Percentiles rank a stretch among this genome's conserved stretches.
These are phyloP conservation scores for Tringa solitaria DNA, from an alignment of 2,113 vertebrate genomes.

Conservation along the genomic window DNA sequence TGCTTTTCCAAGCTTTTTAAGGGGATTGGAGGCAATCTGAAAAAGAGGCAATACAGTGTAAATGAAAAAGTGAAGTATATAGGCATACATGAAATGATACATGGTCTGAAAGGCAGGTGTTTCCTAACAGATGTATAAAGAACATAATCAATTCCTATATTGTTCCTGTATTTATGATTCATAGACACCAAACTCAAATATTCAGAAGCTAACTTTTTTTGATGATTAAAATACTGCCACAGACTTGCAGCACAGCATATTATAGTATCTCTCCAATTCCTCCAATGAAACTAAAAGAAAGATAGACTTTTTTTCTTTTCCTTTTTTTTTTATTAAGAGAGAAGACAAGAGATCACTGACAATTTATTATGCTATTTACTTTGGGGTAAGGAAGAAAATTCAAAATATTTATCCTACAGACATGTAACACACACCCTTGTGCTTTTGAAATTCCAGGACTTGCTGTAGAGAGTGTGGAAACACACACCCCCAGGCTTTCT, in stretches of 20 bases:
- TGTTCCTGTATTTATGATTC: background rate
- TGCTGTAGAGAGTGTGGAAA: background rate
- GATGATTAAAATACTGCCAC: background rate
- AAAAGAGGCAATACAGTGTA: background rate
- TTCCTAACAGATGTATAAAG: background rate
- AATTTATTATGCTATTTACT: background rate
- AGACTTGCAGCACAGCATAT: background rate
- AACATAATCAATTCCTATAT: background rate
- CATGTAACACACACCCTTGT: background rate
- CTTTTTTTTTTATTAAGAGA: background rate
- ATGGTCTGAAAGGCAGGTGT: background rate
- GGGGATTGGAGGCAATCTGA: background rate
- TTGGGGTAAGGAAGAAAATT: background rate
- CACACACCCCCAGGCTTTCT: background rate
- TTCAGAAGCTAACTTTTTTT: background rate
- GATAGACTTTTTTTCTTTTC: background rate
- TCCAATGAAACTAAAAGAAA: background rate
- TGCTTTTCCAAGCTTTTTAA: background rate
- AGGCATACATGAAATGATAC: background rate
- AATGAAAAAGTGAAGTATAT: background rate
- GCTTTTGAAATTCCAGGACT: background rate
- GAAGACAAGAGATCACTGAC: background rate
- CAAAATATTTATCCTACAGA: background rate
- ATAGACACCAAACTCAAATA: background rate
- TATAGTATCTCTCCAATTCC: background rate